Base-by-base conservation (phyloP, 2,888 invertebrate genomes). In the Dyspetes luteomarginatus region DNA sequence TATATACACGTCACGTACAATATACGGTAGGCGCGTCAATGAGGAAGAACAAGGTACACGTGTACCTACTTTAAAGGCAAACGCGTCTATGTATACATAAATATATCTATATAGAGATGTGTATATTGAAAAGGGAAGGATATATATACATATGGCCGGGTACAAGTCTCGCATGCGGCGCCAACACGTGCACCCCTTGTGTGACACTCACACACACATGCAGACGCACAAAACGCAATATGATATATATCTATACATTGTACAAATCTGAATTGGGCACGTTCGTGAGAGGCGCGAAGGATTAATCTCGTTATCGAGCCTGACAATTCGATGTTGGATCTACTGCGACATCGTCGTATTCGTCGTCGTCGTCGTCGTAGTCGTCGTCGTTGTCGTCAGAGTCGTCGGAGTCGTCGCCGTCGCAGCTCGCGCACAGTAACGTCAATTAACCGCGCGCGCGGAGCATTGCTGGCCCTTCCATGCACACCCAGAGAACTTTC, bases 221-320 rank as follows among this genome's bases (percentile, higher is more conserved):
- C 56, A 60, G 45, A 2, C 24, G 45, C 45, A 43, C 55, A 36
- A 45, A 48, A 45, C 28, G 17, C 62, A 43, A 43, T 17, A 28
- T 60, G n/a, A n/a, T n/a, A n/a, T 48, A 71, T 15, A 73, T 52
- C 52, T 73, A 68, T n/a, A n/a, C 56, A 74, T 74, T 36, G 56
- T 76, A 74, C 83, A 80, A 85, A 85, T 85, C 79, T 83, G 82
- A 84, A 81, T 81, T 81, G 83, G 81, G 83, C 85, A 85, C 85
- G 85, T 85, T 82, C 78, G 71, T 69, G 77, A 52, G 56, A 68
- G 67, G 52, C 78, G 75, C 77, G 79, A 74, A 81, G 72, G 75
- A 82, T 83, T 84, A 83, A 84, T 83, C 82, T 82, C 78, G 72
- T 81, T 83, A 81, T 84, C 72, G 80, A 79, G 72, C 64, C 78